Evolutionary conservation across 2,888 invertebrate genomes (phyloP).

Genomic region (Antheraea assamensis): DNA sequence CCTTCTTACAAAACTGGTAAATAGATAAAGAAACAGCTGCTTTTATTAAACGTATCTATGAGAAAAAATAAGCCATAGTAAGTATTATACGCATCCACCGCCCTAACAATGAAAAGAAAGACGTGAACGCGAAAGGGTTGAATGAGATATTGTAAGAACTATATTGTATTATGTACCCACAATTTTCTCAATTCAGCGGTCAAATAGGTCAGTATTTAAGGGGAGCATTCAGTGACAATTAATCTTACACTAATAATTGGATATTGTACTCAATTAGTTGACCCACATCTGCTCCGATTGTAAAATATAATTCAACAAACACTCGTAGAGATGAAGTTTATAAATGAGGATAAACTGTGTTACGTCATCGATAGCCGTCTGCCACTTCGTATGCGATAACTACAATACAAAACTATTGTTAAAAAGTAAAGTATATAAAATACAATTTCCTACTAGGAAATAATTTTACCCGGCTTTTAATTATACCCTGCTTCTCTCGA

Average conservation of each 20-base stretch:
- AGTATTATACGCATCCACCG: constrained; percentile 50
- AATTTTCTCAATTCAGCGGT: constrained; percentile 22
- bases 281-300: constrained; percentile 16
- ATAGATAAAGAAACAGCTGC: constrained; percentile 53
- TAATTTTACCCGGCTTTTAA: too few relatives aligned
- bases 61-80: constrained; percentile 47
- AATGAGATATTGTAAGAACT: constrained; percentile 4
- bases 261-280: constrained; percentile 22
- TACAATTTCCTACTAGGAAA: too few relatives aligned
- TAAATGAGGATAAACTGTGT: too few relatives aligned
- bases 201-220: constrained; percentile 37
- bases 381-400: too few relatives aligned
- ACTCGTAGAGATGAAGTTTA: neutral
- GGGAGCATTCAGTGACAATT: constrained; percentile 34
- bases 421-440: too few relatives aligned
- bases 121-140: constrained; percentile 43
- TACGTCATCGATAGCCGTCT: too few relatives aligned
- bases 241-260: constrained; percentile 33
- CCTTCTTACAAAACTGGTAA: constrained; percentile 52
- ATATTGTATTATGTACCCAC: neutral
- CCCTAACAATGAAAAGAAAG: constrained; percentile 35
- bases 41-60: constrained; percentile 49
- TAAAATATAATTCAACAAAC: neutral
- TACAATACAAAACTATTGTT: too few relatives aligned
- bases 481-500: too few relatives aligned